These are phyloP conservation scores for Amblyjoppa proteus DNA, from an alignment of 2,888 invertebrate species.

Conservation along the genomic window DNA sequence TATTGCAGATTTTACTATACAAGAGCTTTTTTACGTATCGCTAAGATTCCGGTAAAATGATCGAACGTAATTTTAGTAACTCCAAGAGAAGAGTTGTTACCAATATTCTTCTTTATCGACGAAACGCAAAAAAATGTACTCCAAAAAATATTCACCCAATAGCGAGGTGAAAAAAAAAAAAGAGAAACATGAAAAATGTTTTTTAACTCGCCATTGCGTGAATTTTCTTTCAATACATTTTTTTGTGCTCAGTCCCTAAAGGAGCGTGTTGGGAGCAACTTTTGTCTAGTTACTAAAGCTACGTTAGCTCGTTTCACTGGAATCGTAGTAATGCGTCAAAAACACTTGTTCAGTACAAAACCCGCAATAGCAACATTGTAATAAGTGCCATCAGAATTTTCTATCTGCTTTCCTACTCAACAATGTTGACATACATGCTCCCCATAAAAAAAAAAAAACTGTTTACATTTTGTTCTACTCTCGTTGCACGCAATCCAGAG, in stretches of 20 bases:
- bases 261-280: too few species aligned
- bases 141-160: too few species aligned
- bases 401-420: background rate
- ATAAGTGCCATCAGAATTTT: background rate
- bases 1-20: background rate
- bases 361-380: background rate
- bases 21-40: background rate
- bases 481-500: background rate
- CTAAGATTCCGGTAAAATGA: background rate
- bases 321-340: background rate
- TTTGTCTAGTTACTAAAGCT: background rate
- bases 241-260: too few species aligned
- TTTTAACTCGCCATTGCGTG: too few species aligned
- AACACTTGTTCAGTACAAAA: background rate
- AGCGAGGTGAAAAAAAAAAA: too few species aligned
- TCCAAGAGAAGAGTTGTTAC: background rate
- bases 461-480: background rate
- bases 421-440: background rate
- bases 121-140: too few species aligned
- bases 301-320: background rate
- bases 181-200: too few species aligned
- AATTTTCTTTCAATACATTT: too few species aligned
- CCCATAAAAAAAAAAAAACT: too few species aligned
- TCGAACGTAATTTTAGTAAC: too few species aligned
- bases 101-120: too few species aligned